phyloP scores from a whole-genome alignment of 1,140 invertebrate genomes.

The Onthophagus taurus region DNA sequence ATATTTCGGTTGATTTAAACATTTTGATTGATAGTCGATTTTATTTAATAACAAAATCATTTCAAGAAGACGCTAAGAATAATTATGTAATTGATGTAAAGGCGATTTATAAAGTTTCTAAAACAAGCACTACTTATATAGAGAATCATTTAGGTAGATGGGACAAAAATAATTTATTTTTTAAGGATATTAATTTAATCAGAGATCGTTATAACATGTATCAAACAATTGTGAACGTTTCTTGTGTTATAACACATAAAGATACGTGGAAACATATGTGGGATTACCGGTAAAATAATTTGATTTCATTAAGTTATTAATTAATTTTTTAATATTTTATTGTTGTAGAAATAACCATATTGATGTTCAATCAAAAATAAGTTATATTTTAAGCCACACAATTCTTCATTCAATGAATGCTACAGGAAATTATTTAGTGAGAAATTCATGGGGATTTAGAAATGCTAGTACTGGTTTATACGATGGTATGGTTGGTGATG shows the following conservation, averaged over 20 bases:
- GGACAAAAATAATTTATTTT: not conserved
- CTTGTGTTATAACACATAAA: not conserved
- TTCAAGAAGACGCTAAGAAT: not conserved
- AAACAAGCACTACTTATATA: not conserved
- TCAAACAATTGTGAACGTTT: not conserved
- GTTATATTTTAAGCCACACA: slow-evolving; percentile 6
- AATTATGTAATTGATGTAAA: too few species aligned
- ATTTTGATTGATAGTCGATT: slow-evolving; percentile 7
- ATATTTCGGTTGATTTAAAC: too few species aligned
- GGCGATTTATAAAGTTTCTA: slow-evolving; percentile 6
- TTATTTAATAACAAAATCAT: not conserved
- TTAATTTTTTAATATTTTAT: not conserved
- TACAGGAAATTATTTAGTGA: not conserved
- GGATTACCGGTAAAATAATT: slow-evolving; percentile 1
- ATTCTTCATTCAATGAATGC: slow-evolving; percentile 1
- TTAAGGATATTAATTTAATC: not conserved
- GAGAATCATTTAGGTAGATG: slow-evolving; percentile 2
- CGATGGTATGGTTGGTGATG: slow-evolving; percentile 6
- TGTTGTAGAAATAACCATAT: slow-evolving; percentile 6
- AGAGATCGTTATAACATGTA: slow-evolving; percentile 1
- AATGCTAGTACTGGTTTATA: slow-evolving; percentile 1
- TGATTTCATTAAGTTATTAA: not conserved
- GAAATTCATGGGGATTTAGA: slow-evolving; percentile 7
- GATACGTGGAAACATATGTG: slow-evolving; percentile 7
- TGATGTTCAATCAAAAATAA: slow-evolving; percentile 5